Conservation (phyloP, 2,888 invertebrate genomes). For the Caenorhabditis japonica region DNA sequence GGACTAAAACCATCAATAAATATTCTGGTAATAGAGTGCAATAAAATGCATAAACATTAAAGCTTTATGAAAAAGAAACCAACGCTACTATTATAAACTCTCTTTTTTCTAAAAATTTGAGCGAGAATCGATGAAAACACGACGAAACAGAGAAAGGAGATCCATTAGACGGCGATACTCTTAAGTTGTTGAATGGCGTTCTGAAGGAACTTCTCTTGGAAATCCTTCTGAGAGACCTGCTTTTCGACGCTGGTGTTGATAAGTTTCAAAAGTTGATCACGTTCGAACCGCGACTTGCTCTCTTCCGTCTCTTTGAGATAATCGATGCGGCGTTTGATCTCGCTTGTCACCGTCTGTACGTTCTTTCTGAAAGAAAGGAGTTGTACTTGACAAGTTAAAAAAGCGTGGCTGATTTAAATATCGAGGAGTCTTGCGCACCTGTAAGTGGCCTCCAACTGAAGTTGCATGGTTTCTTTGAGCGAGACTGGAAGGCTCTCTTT, state of each 20-base stretch:
- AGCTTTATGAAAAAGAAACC: slow-evolving; percentile 25
- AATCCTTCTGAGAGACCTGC: slow-evolving; percentile 67
- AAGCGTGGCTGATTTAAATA: not conserved
- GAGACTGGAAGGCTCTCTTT: slow-evolving; percentile 74
- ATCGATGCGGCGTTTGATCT: slow-evolving; percentile 81
- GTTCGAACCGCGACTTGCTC: slow-evolving; percentile 87
- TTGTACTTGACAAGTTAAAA: too few species aligned
- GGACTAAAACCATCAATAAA: not conserved
- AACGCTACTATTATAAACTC: slow-evolving; percentile 17
- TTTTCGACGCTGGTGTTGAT: slow-evolving; percentile 84
- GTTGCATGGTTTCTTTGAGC: slow-evolving; percentile 85
- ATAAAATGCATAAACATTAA: not conserved
- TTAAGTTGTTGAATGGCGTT: slow-evolving; percentile 74
- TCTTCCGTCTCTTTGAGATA: slow-evolving; percentile 88
- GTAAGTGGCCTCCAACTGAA: slow-evolving; percentile 94
- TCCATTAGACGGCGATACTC: slow-evolving; percentile 52
- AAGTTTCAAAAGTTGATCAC: slow-evolving; percentile 94
- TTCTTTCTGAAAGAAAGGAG: slow-evolving; percentile 65
- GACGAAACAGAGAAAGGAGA: not conserved
- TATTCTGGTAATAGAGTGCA: too few species aligned
- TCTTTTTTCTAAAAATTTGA: slow-evolving; percentile 7
- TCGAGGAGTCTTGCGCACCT: slow-evolving; percentile 78
- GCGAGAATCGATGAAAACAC: slow-evolving; percentile 10
- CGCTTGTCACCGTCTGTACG: slow-evolving; percentile 68
- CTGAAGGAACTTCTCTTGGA: slow-evolving; percentile 74